Base-by-base conservation (phyloP, 1,140 invertebrate species). In the Ceratina japonica region DNA sequence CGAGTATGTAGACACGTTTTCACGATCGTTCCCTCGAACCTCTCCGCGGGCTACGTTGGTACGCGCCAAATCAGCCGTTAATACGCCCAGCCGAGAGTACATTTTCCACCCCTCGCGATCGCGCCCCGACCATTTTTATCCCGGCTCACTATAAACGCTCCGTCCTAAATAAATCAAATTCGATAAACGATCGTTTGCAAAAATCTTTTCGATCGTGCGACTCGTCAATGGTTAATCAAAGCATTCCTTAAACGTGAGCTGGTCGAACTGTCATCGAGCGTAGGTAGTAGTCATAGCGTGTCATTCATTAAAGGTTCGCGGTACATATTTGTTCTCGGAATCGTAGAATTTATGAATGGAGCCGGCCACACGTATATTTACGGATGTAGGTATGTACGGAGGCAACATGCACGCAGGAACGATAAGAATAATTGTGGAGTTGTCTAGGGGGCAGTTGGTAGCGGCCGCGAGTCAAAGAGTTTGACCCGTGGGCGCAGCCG, bases 391-490 rank as follows among this genome's bases (percentile, higher is more conserved):
- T 74, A 81, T 59, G 31, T n/a, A 62, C 59, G 37, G 27, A 20
- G 3, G 20, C 73, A 0, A 37, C 27, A 27, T 64, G 69, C 75
- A 44, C 37, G 68, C 62, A 49, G 66, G 44, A 79, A 72, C 71
- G 73, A 82, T 75, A 64, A 75, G 58, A 64, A 84, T 73, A 80
- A 86, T 73, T 54, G 74, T 74, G 7, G 56, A 82, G 75, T 85
- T 78, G 83, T 84, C 66, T 81, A 85, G 87, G 83, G 86, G 88
- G 87, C 88, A 89, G 88, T 82, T 90, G 87, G 84, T 82, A 78
- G 83, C 75, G 83, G 86, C 80, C 86, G 84, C 82, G 73, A 89
- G 87, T 87, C 86, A 88, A 89, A 77, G 81, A 88, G 88, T 87
- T 89, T 90, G 87, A 90, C 89, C 89, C 85, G 84, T 82, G 81